These are phyloP conservation scores for Melozone crissalis DNA, from an alignment of 2,113 vertebrate genomes.

Conservation along the genomic window DNA sequence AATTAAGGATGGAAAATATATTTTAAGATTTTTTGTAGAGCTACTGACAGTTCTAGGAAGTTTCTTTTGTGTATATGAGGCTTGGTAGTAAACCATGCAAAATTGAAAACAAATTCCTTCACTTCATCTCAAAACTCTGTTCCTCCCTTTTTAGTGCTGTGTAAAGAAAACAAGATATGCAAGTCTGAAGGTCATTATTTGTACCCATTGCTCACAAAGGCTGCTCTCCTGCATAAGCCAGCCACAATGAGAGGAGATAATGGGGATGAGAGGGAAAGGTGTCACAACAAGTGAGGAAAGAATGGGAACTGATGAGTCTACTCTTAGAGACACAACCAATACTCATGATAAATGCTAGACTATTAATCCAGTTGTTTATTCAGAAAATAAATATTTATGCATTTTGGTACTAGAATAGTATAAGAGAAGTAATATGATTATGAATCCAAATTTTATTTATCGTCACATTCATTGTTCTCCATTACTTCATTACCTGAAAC, in stretches of 20 bases:
- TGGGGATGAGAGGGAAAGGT: background rate
- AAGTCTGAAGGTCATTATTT: background rate
- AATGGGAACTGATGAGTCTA: background rate
- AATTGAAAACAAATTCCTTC: background rate
- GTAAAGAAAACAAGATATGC: background rate
- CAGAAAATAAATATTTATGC: background rate
- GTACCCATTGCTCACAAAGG: background rate
- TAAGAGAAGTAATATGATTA: background rate
- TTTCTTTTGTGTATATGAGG: background rate
- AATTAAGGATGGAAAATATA: background rate
- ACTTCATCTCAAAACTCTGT: background rate
- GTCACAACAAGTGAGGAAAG: background rate
- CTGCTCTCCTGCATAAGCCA: background rate
- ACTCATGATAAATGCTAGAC: background rate
- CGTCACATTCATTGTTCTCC: background rate
- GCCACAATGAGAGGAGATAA: background rate
- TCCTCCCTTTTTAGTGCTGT: background rate
- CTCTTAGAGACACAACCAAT: background rate
- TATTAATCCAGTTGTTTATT: background rate
- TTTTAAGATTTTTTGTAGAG: background rate
- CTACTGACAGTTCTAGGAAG: background rate
- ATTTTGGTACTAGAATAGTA: background rate
- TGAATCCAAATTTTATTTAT: background rate
- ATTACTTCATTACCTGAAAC: background rate
- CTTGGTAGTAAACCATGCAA: background rate